phyloP scores from a whole-genome alignment of 2,113 vertebrate genomes.

The Mastomys coucha region DNA sequence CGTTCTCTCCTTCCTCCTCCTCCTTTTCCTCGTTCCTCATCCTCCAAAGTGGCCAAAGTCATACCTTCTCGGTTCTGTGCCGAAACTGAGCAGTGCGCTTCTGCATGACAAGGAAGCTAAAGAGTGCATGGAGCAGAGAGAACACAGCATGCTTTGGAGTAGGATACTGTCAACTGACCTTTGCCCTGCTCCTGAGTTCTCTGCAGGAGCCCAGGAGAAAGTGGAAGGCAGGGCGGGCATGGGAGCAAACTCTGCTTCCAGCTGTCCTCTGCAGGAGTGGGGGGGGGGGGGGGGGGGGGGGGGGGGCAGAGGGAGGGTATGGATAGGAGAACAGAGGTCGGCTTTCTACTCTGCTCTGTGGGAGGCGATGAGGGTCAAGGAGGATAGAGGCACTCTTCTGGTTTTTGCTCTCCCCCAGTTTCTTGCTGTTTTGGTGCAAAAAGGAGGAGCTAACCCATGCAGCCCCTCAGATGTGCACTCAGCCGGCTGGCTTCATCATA shows the following conservation, averaged over 20 bases:
- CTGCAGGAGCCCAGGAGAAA: not conserved
- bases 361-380: not conserved
- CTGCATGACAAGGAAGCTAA: not conserved
- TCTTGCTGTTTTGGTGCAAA: not conserved
- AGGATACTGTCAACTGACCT: rapidly evolving
- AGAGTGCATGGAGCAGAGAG: not conserved
- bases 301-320: too few relatives aligned
- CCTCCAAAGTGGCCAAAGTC: not conserved
- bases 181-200: not conserved
- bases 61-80: not conserved
- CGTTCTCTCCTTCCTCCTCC: not conserved
- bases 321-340: not conserved
- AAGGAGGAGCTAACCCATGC: not conserved
- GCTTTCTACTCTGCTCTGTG: not conserved
- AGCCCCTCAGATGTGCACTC: not conserved
- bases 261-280: not conserved
- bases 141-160: not conserved
- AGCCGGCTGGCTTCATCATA: not conserved
- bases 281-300: too few relatives aligned
- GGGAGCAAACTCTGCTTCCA: not conserved
- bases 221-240: not conserved
- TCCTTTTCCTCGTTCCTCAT: not conserved
- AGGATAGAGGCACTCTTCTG: rapidly evolving
- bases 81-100: not conserved
- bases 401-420: not conserved